Conservation (phyloP, 1,140 invertebrate species). For the Thaumatotibia leucotreta region DNA sequence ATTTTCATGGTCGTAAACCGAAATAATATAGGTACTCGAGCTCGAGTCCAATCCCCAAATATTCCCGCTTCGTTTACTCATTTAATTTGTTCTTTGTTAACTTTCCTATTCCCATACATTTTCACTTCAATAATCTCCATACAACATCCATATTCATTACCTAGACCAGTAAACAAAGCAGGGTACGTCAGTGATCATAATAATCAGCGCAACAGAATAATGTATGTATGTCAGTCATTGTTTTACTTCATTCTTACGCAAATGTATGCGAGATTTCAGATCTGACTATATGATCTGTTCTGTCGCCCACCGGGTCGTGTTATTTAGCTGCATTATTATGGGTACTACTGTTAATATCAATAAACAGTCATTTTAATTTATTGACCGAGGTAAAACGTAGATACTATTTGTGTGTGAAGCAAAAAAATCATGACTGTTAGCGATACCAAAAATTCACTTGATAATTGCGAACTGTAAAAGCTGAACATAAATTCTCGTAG, state of each 20-base stretch:
- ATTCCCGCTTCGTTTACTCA: not conserved
- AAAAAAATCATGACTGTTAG: no score
- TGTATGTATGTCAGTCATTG: slow-evolving; percentile 1
- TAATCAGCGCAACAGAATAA: not conserved
- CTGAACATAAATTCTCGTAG: no score
- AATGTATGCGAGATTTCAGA: slow-evolving; percentile 5
- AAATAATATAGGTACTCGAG: no score
- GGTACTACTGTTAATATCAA: no score
- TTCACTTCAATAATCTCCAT: not conserved
- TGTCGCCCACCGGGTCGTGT: slow-evolving; percentile 1
- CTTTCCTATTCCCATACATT: not conserved
- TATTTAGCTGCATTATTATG: not conserved
- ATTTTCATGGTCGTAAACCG: no score
- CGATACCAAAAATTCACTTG: no score
- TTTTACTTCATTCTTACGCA: not conserved
- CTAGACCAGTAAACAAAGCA: not conserved
- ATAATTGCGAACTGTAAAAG: no score
- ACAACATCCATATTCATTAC: not conserved
- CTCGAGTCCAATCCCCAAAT: no score
- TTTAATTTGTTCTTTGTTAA: not conserved
- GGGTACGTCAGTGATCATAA: not conserved
- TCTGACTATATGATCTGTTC: not conserved
- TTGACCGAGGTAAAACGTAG: no score
- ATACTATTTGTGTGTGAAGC: no score
- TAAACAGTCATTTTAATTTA: no score